phyloP scores from a whole-genome alignment of 2,888 invertebrate species.

The Andrena minutula region DNA sequence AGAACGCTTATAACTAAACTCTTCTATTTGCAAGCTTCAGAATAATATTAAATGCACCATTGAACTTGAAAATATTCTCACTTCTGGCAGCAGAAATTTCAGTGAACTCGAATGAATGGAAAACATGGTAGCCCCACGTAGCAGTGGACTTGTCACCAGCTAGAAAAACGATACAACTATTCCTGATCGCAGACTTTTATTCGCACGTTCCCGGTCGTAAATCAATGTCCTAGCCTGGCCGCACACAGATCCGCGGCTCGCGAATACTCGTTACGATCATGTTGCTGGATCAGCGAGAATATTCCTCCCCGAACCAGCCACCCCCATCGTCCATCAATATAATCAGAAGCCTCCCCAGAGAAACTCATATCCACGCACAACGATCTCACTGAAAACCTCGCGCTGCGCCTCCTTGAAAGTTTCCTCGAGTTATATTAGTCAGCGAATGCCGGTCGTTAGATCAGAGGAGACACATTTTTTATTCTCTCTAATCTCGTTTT shows the following conservation, averaged over 20 bases:
- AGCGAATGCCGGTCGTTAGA: not conserved
- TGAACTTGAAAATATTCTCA: not conserved
- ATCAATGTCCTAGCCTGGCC: not conserved
- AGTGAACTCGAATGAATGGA: no score
- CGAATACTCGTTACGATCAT: not conserved
- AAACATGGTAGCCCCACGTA: no score
- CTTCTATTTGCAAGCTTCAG: no score
- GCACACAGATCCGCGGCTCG: not conserved
- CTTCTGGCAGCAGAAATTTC: no score
- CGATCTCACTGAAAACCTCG: no score
- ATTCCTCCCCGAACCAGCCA: not conserved
- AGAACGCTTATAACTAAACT: no score
- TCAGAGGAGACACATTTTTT: not conserved
- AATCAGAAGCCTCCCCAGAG: no score
- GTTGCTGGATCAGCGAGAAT: not conserved
- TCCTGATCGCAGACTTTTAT: not conserved
- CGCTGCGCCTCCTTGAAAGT: no score
- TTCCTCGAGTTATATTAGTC: no score
- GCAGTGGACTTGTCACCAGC: not conserved
- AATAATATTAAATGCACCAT: not conserved
- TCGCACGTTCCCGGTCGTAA: conserved; percentile 4
- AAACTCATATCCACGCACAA: no score
- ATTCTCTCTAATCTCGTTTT: not conserved
- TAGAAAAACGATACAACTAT: not conserved
- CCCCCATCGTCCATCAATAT: no score